phyloP scores from a whole-genome alignment of 2,113 vertebrate species.

The Toxostoma redivivum region DNA sequence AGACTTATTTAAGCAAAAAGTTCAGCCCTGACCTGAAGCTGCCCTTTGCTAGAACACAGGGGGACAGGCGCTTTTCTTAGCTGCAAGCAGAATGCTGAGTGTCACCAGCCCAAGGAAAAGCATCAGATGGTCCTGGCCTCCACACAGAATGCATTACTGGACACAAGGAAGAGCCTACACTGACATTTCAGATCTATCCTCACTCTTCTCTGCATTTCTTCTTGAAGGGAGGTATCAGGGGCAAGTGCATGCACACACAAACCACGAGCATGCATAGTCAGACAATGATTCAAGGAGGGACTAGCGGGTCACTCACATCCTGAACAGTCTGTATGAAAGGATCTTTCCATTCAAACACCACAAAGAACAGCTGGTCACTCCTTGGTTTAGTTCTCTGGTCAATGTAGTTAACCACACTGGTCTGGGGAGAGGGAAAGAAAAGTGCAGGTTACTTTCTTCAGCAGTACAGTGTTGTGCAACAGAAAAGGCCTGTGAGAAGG shows the following conservation, averaged over 20 bases:
- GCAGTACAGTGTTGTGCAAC: neutral
- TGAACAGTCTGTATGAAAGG: conserved; percentile 92
- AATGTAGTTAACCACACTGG: conserved; percentile 92
- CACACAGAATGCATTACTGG: neutral
- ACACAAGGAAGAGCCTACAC: neutral
- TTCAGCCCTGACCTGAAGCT: neutral
- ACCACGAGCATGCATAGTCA: fast-evolving
- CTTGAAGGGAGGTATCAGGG: neutral
- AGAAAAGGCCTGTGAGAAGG: neutral
- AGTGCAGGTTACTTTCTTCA: neutral
- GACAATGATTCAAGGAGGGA: neutral
- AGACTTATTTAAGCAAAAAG: neutral
- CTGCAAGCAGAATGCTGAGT: neutral
- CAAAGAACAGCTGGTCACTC: conserved; percentile 88
- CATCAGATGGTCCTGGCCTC: neutral
- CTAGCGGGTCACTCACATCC: conserved; percentile 75
- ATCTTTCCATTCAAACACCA: conserved; percentile 96
- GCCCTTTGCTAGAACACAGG: neutral
- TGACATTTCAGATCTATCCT: neutral
- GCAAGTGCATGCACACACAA: no score
- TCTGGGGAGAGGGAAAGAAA: conserved; percentile 65
- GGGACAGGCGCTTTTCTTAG: neutral
- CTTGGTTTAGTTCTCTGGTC: conserved; percentile 76
- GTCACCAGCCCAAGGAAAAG: neutral
- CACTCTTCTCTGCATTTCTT: neutral